Evolutionary conservation across 2,113 vertebrate species (phyloP).

Genomic region (Anolis sagrei): DNA sequence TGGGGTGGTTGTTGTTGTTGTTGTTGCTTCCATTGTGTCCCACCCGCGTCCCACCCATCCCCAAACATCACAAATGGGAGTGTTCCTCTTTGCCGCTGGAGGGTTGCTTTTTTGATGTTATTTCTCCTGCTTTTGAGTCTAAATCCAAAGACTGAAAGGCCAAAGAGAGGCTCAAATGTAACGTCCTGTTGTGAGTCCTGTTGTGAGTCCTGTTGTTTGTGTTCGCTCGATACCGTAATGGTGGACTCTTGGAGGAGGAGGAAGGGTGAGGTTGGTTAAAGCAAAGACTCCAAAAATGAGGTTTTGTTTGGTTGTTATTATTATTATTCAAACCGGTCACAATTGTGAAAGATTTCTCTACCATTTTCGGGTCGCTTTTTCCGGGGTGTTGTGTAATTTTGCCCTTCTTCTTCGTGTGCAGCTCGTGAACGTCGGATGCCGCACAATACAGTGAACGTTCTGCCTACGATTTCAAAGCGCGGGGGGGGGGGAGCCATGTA

Average conservation of each 20-base stretch:
- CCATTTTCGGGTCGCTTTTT: conserved; percentile 21
- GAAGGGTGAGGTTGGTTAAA: conserved; percentile 58
- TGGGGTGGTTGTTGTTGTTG: not conserved
- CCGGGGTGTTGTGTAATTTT: conserved; percentile 63
- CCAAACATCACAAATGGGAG: conserved; percentile 17
- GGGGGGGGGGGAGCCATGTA: too few relatives aligned
- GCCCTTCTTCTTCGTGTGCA: conserved; percentile 25
- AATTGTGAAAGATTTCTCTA: too few relatives aligned
- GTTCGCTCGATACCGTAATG: conserved; percentile 57
- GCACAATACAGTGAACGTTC: conserved; percentile 10
- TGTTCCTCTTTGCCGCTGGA: too few relatives aligned
- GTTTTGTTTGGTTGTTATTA: too few relatives aligned
- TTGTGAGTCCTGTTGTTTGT: not conserved
- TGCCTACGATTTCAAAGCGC: too few relatives aligned
- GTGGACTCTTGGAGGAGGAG: conserved; percentile 68
- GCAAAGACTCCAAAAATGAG: conserved; percentile 36
- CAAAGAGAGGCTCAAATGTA: too few relatives aligned
- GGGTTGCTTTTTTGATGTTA: too few relatives aligned
- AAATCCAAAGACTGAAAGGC: too few relatives aligned
- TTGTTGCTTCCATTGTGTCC: not conserved
- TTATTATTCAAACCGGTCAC: too few relatives aligned
- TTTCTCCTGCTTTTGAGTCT: too few relatives aligned
- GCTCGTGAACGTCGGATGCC: conserved; percentile 59
- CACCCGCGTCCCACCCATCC: not conserved
- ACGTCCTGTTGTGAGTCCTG: too few relatives aligned